Evolutionary conservation across 2,797 vertebrate genomes (phyloP).

Genomic region (Pterois miles): DNA sequence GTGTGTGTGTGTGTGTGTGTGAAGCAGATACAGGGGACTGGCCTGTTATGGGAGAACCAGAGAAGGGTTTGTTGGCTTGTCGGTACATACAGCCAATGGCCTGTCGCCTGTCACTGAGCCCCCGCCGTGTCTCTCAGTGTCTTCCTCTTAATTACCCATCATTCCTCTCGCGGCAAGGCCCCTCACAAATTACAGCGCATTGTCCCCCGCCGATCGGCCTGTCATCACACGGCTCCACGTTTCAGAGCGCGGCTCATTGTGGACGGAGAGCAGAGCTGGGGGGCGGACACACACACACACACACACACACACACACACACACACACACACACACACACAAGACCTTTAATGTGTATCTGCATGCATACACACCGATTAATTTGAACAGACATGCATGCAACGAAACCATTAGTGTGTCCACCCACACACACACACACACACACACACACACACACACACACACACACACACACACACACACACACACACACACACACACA

Average conservation of each 20-base stretch:
- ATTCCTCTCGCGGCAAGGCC: slow-evolving; percentile 80
- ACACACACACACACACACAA: not conserved
- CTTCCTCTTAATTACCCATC: slow-evolving; percentile 88
- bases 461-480: not conserved
- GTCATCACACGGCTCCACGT: slow-evolving; percentile 84
- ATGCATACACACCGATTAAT: slow-evolving; percentile 30
- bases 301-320: slow-evolving; percentile 36
- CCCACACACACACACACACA: slow-evolving; percentile 42
- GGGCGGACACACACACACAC: slow-evolving; percentile 13
- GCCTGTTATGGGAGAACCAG: slow-evolving; percentile 55
- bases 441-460: slow-evolving; percentile 39
- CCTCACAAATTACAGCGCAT: slow-evolving; percentile 87
- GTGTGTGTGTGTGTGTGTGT: slow-evolving; percentile 26
- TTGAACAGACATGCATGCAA: slow-evolving; percentile 39
- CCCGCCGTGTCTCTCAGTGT: slow-evolving; percentile 77
- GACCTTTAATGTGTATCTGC: slow-evolving; percentile 22
- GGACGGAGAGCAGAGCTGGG: slow-evolving; percentile 55
- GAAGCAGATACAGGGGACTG: slow-evolving; percentile 38
- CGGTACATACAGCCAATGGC: slow-evolving; percentile 75
- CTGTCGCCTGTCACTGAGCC: slow-evolving; percentile 80
- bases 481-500: slow-evolving; percentile 22
- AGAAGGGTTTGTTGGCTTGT: slow-evolving; percentile 68
- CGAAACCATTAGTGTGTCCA: slow-evolving; percentile 37
- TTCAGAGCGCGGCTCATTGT: slow-evolving; percentile 78
- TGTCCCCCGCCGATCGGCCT: slow-evolving; percentile 84